These are phyloP conservation scores for Drosophila peninsularis DNA, from an alignment of 2,888 invertebrate genomes.

Conservation along the genomic window DNA sequence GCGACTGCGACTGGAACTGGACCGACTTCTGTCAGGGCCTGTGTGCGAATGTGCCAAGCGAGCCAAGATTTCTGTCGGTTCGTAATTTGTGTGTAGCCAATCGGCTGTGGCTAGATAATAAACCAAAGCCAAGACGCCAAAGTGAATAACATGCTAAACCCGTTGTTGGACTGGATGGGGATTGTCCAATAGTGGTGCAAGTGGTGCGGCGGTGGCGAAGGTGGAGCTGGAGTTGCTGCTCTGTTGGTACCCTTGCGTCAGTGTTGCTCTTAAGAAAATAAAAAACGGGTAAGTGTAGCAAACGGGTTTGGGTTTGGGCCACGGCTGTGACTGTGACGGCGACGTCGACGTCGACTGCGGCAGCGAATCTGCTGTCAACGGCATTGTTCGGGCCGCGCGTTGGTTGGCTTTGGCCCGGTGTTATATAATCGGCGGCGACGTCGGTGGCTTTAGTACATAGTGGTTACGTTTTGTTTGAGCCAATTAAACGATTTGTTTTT, in stretches of 20 bases:
- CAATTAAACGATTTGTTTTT: slow-evolving; percentile 80
- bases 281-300: slow-evolving; percentile 71
- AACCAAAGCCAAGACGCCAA: slow-evolving; percentile 18
- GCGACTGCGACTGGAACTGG: slow-evolving; percentile 26
- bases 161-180: slow-evolving; percentile 53
- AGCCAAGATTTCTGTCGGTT: slow-evolving; percentile 56
- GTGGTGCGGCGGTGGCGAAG: slow-evolving; percentile 40
- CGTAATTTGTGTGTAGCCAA: slow-evolving; percentile 65
- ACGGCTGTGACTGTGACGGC: slow-evolving; percentile 9
- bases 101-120: slow-evolving; percentile 40
- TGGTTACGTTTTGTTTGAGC: slow-evolving; percentile 79
- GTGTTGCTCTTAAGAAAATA: slow-evolving; percentile 67
- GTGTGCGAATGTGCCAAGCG: slow-evolving; percentile 66
- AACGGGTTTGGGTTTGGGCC: slow-evolving; percentile 61
- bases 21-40: slow-evolving; percentile 68
- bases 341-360: slow-evolving; percentile 3
- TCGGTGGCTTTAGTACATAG: slow-evolving; percentile 54
- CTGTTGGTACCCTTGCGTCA: slow-evolving; percentile 74
- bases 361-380: slow-evolving; percentile 58
- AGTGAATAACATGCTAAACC: slow-evolving; percentile 65
- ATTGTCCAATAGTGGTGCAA: slow-evolving; percentile 38
- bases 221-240: slow-evolving; percentile 30
- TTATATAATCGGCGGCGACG: slow-evolving; percentile 67
- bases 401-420: slow-evolving; percentile 14
- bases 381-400: slow-evolving; percentile 60